A percentile compares a stretch with the other conserved stretches of the same genome.
These are phyloP conservation scores for Actinia equina DNA, from an alignment of 64 coral and sea anemone species.

Conservation along the genomic window DNA sequence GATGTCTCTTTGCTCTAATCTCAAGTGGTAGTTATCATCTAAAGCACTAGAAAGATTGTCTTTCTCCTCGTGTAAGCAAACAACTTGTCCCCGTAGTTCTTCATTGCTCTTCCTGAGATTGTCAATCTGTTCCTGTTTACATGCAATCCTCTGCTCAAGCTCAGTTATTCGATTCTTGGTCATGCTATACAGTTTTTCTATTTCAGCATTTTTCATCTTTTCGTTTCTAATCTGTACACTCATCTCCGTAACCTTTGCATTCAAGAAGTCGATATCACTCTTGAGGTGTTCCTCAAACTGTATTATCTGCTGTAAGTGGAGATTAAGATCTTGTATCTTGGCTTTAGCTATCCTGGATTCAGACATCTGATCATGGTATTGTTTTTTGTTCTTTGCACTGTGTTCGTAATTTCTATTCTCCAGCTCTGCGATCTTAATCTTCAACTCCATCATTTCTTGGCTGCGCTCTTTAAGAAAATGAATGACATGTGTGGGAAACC, in stretches of 20 bases:
- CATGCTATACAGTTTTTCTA: neutral
- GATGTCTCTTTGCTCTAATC: neutral
- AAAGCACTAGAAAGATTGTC: neutral
- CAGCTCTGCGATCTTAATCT: neutral
- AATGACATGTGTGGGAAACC: neutral
- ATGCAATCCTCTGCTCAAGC: neutral
- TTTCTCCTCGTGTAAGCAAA: neutral
- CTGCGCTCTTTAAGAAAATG: neutral
- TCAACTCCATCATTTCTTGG: neutral
- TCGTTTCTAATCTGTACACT: neutral
- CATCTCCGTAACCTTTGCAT: neutral
- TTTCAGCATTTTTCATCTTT: neutral
- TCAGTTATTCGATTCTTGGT: neutral
- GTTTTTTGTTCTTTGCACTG: neutral
- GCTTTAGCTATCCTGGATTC: neutral
- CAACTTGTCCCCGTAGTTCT: conserved; percentile 1
- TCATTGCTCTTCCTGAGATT: neutral
- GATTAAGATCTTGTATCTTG: neutral
- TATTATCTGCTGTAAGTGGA: neutral
- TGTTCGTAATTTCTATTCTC: neutral
- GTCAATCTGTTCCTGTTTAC: neutral
- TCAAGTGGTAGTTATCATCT: neutral
- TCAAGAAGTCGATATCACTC: neutral
- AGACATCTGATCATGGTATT: neutral
- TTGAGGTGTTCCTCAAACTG: neutral